phyloP scores from a whole-genome alignment of 1,140 invertebrate species.

The Bombus confusus region DNA sequence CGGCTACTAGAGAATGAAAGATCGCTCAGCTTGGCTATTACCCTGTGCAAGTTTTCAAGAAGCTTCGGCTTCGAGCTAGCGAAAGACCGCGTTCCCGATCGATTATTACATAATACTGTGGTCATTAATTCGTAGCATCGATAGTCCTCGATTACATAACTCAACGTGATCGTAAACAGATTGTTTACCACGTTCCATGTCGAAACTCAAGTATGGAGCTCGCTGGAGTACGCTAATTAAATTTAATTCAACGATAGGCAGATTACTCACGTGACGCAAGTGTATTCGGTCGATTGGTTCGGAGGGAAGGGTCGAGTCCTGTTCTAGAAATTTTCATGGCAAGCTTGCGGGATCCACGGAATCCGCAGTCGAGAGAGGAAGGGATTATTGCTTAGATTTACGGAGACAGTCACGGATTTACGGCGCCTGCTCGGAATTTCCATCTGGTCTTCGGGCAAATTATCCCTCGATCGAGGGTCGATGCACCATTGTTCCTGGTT shows the following conservation, averaged over 20 bases:
- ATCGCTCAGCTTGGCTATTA: not conserved
- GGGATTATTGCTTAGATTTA: constrained; percentile 46
- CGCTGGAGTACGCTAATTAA: not conserved
- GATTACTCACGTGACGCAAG: not conserved
- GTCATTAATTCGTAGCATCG: not conserved
- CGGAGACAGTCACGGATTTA: constrained; percentile 41
- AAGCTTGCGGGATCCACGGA: not conserved
- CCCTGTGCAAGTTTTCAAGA: not conserved
- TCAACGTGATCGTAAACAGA: constrained; percentile 6
- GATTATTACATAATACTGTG: constrained; percentile 9
- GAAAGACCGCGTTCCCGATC: not conserved
- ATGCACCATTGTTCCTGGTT: not conserved
- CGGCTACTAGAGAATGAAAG: not conserved
- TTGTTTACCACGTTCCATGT: constrained; percentile 27
- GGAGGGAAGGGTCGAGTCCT: too few relatives aligned
- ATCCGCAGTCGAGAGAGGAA: not conserved
- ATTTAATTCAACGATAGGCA: not conserved
- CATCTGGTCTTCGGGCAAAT: constrained; percentile 10
- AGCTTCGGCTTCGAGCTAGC: not conserved
- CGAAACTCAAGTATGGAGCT: not conserved
- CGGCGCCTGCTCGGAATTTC: constrained; percentile 26
- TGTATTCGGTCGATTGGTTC: not conserved
- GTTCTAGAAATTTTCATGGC: constrained; percentile 10
- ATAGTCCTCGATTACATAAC: not conserved
- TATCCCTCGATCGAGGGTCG: constrained; percentile 2